Evolutionary conservation across 2,797 vertebrate genomes (phyloP).

Genomic region (Crocidura indochinensis): DNA sequence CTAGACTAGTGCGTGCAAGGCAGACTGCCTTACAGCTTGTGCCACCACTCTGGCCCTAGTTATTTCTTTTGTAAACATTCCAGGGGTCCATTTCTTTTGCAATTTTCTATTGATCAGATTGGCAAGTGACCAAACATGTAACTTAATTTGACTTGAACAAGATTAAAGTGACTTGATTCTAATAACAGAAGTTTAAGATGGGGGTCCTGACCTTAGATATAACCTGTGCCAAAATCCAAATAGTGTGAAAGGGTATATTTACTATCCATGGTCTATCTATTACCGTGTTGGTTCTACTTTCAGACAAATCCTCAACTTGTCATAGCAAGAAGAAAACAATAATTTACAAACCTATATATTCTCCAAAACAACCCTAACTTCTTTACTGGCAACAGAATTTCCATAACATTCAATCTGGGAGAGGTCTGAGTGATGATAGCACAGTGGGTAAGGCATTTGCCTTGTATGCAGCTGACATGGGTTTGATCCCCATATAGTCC

Average conservation of each 20-base stretch:
- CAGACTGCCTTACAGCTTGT: too few relatives aligned
- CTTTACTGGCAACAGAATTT: not conserved
- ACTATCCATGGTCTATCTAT: not conserved
- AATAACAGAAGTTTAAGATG: not conserved
- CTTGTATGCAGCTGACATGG: too few relatives aligned
- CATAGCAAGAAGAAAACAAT: not conserved
- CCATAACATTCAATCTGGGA: not conserved
- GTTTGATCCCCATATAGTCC: too few relatives aligned
- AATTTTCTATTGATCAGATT: not conserved
- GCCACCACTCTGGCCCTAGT: too few relatives aligned
- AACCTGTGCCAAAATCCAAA: not conserved
- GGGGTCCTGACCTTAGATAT: not conserved
- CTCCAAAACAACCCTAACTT: not conserved
- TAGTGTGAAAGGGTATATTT: not conserved
- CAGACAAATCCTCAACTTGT: not conserved
- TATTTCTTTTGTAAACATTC: too few relatives aligned
- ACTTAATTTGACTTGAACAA: not conserved
- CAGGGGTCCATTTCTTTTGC: too few relatives aligned
- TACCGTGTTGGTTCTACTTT: not conserved
- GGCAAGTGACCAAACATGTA: constrained; percentile 4
- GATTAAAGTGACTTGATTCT: not conserved
- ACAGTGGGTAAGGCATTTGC: too few relatives aligned
- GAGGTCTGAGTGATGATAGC: too few relatives aligned
- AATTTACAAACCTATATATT: not conserved
- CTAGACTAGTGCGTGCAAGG: too few relatives aligned